Conservation (phyloP, 2,888 invertebrate genomes). For the Pachymerium ferrugineum region DNA sequence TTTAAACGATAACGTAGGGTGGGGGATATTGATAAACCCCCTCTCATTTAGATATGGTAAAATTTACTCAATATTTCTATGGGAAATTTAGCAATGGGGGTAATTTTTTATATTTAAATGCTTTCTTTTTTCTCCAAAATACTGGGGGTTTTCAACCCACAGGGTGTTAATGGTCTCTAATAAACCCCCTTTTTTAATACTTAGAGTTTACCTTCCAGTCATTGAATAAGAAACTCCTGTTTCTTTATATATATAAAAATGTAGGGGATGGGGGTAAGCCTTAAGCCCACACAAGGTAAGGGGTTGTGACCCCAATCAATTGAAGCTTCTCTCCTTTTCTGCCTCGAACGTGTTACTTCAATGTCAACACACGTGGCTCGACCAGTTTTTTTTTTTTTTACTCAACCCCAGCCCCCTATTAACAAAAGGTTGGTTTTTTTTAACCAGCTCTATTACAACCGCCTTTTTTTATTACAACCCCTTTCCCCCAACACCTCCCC, state of each 20-base stretch:
- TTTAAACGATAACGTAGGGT: too few relatives aligned
- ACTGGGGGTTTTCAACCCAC: too few relatives aligned
- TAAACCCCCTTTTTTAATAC: too few relatives aligned
- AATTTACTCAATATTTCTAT: too few relatives aligned
- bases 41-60: too few relatives aligned
- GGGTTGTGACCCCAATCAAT: conserved; percentile 29
- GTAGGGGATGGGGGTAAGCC: neutral
- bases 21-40: too few relatives aligned
- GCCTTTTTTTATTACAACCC: conserved; percentile 2
- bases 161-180: too few relatives aligned
- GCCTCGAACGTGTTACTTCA: conserved; percentile 26
- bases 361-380: conserved; percentile 31
- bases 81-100: too few relatives aligned
- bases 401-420: neutral
- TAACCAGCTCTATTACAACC: conserved; percentile 23
- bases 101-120: too few relatives aligned
- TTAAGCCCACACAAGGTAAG: neutral
- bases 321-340: conserved; percentile 11
- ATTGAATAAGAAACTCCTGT: too few relatives aligned
- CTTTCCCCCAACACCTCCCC: neutral
- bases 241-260: neutral
- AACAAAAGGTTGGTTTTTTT: conserved; percentile 28
- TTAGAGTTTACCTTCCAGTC: too few relatives aligned
- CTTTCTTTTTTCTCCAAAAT: too few relatives aligned
- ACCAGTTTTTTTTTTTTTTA: neutral